These are phyloP conservation scores for Periphyllus acericola DNA, from an alignment of 2,888 invertebrate species.

Conservation along the genomic window DNA sequence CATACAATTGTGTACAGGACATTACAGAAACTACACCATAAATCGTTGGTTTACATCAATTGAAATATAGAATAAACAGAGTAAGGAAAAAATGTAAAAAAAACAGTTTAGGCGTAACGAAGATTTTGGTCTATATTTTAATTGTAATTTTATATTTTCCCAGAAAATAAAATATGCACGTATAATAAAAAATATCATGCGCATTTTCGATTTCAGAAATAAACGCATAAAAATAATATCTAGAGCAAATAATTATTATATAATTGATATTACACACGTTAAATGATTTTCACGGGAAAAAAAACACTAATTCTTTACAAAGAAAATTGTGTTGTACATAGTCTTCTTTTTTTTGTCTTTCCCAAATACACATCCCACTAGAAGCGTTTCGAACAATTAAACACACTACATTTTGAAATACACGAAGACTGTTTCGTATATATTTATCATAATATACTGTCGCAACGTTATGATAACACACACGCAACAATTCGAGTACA, in stretches of 20 bases:
- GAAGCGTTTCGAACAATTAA: background rate
- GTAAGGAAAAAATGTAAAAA: background rate
- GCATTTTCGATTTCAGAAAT: background rate
- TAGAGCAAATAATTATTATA: background rate
- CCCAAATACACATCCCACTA: background rate
- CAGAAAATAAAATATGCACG: background rate
- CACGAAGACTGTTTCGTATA: too few relatives aligned
- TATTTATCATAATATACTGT: too few relatives aligned
- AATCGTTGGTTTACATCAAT: background rate
- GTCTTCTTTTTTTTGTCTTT: background rate
- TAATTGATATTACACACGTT: background rate
- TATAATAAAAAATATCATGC: background rate
- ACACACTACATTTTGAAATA: background rate
- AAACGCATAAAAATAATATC: background rate
- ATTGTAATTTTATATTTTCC: background rate
- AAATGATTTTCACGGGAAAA: background rate
- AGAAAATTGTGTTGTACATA: too few relatives aligned
- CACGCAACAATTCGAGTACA: too few relatives aligned
- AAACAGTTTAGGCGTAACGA: background rate
- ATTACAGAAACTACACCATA: background rate
- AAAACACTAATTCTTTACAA: too few relatives aligned
- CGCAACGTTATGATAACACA: too few relatives aligned
- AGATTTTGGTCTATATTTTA: background rate
- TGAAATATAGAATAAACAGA: background rate
- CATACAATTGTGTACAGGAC: background rate